Percentiles rank a stretch among this genome's conserved stretches.
Conservation (phyloP, 2,797 vertebrate species). For the Micropoecilia bifurca region DNA sequence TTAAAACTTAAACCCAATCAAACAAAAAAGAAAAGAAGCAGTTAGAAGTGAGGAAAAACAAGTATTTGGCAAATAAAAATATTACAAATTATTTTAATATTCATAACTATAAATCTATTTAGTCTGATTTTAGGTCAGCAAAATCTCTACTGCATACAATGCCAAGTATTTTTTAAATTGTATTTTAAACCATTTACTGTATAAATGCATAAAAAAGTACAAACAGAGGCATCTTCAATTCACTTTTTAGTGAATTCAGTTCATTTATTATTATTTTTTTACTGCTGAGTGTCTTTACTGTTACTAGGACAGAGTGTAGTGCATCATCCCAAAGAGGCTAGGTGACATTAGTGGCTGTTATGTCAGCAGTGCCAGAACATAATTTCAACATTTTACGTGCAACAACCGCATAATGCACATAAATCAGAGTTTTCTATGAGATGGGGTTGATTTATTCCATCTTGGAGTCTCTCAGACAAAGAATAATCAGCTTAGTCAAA, state of each 20-base stretch:
- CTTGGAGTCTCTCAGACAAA: slow-evolving; percentile 23
- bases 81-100: neutral
- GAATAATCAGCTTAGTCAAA: slow-evolving; percentile 50
- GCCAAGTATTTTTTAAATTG: neutral
- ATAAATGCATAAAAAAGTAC: neutral
- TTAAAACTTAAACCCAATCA: neutral
- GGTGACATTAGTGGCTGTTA: neutral
- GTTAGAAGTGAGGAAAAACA: neutral
- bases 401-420: neutral
- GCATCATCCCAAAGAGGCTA: neutral
- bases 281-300: neutral
- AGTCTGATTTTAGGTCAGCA: neutral
- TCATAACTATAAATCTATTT: neutral
- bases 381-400: neutral
- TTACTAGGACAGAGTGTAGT: neutral
- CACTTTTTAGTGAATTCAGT: neutral
- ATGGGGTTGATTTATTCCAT: slow-evolving; percentile 13
- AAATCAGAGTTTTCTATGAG: neutral
- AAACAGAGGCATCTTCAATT: neutral
- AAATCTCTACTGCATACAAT: no score
- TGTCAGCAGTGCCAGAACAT: neutral
- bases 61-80: neutral
- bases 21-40: neutral
- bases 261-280: neutral
- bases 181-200: neutral